A percentile compares a stretch with the other conserved stretches of the same genome.
phyloP scores from a whole-genome alignment of 2,113 vertebrate genomes.

The Periophthalmodon schlosseri region DNA sequence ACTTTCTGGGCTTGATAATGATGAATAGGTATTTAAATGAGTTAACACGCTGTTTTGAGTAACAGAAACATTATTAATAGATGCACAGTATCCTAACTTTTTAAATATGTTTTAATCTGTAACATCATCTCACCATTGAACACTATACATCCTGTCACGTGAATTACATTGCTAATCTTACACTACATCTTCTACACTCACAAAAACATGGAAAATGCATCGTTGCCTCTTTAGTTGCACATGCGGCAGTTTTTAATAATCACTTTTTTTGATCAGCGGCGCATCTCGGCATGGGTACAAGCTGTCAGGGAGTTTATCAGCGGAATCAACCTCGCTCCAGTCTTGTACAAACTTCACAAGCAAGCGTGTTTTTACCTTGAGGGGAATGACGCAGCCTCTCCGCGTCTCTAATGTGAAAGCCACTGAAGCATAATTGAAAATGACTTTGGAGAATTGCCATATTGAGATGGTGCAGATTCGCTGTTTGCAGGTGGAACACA shows the following conservation, averaged over 20 bases:
- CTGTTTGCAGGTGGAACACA: slow-evolving; percentile 60
- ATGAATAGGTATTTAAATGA: neutral
- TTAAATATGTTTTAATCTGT: neutral
- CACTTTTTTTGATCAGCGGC: slow-evolving; percentile 53
- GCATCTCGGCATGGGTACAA: slow-evolving; percentile 57
- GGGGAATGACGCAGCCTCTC: slow-evolving; percentile 38
- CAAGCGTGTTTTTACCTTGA: slow-evolving; percentile 33
- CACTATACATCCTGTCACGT: neutral
- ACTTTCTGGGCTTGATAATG: neutral
- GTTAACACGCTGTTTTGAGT: neutral
- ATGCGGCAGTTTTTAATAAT: slow-evolving; percentile 61
- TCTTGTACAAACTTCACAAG: slow-evolving; percentile 7
- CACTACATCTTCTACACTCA: neutral
- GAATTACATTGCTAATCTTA: slow-evolving; percentile 16
- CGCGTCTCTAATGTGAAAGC: slow-evolving; percentile 49
- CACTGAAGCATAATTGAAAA: slow-evolving; percentile 75
- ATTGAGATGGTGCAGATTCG: slow-evolving; percentile 50
- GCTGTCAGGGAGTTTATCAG: slow-evolving; percentile 66
- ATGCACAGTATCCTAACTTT: neutral
- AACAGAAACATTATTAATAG: neutral
- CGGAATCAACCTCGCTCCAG: slow-evolving; percentile 34
- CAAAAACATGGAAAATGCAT: slow-evolving; percentile 25
- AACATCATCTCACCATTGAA: neutral
- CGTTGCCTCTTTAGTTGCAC: slow-evolving; percentile 28
- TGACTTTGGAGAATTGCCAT: slow-evolving; percentile 71